A percentile compares a stretch with the other conserved stretches of the same genome.
Conservation (phyloP, 2,113 vertebrate genomes). For the Microcebus tavaratra region DNA sequence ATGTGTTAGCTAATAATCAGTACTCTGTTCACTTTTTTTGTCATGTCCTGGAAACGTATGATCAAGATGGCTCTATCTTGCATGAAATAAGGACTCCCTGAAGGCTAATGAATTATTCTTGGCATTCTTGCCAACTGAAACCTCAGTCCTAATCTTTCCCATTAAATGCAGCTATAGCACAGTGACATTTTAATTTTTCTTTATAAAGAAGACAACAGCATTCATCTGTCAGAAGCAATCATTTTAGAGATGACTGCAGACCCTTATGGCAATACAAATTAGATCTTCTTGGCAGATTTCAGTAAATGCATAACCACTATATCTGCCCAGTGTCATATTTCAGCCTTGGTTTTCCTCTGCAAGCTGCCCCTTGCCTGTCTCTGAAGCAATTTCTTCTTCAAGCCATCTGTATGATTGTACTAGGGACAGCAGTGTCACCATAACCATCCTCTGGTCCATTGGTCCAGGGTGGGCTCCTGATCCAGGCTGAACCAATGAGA, state of each 20-base stretch:
- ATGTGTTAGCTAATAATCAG: neutral
- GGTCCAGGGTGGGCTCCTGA: neutral
- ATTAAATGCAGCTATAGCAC: neutral
- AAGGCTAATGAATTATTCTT: neutral
- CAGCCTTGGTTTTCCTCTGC: neutral
- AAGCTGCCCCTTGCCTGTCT: neutral
- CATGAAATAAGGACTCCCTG: neutral
- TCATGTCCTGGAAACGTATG: neutral
- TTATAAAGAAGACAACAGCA: neutral
- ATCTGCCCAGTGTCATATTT: neutral
- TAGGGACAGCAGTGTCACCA: fast-evolving
- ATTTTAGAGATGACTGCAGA: neutral
- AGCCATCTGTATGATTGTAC: neutral
- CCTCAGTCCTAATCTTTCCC: neutral
- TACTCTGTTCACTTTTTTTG: neutral
- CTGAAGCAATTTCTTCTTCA: neutral
- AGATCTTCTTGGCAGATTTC: neutral
- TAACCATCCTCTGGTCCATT: neutral
- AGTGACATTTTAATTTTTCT: neutral
- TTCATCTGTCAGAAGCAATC: no score
- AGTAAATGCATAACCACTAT: neutral
- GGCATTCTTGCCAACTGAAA: neutral
- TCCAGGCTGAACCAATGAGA: neutral
- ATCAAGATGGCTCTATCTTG: neutral
- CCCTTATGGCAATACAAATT: neutral